Evolutionary conservation across 2,888 invertebrate species (phyloP).

Genomic region (Drosophila niveifrons): DNA sequence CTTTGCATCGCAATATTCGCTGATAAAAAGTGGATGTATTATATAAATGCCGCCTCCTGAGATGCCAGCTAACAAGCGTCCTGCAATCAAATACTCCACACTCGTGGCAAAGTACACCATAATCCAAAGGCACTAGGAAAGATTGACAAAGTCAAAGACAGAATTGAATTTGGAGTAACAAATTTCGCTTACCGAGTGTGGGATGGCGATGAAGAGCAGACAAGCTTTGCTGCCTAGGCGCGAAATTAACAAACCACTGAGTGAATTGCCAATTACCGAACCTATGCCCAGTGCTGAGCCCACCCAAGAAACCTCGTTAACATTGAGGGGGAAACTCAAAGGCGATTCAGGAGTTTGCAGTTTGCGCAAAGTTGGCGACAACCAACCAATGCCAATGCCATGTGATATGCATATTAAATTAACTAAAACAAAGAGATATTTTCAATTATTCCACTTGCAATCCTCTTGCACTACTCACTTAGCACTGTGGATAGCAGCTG

Average conservation of each 20-base stretch:
- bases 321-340: constrained; percentile 37
- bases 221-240: constrained; percentile 65
- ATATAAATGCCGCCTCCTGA: constrained; percentile 82
- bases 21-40: constrained; percentile 80
- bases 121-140: constrained; percentile 77
- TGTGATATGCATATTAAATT: constrained; percentile 81
- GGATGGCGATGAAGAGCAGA: constrained; percentile 59
- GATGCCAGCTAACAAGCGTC: constrained; percentile 77
- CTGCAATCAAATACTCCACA: constrained; percentile 78
- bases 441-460: not conserved
- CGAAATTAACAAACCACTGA: constrained; percentile 59
- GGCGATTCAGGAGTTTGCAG: constrained; percentile 67
- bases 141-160: not conserved
- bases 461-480: constrained; percentile 44
- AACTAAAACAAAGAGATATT: constrained; percentile 51
- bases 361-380: constrained; percentile 78
- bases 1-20: constrained; percentile 83
- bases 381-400: constrained; percentile 83
- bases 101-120: constrained; percentile 72
- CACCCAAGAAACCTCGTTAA: constrained; percentile 70
- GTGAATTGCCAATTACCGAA: constrained; percentile 65
- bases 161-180: not conserved
- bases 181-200: constrained; percentile 56
- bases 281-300: constrained; percentile 72
- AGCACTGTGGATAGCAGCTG: constrained; percentile 66